Conservation (phyloP, 2,888 invertebrate genomes). For the Scaptodrosophila latifasciaeformis region DNA sequence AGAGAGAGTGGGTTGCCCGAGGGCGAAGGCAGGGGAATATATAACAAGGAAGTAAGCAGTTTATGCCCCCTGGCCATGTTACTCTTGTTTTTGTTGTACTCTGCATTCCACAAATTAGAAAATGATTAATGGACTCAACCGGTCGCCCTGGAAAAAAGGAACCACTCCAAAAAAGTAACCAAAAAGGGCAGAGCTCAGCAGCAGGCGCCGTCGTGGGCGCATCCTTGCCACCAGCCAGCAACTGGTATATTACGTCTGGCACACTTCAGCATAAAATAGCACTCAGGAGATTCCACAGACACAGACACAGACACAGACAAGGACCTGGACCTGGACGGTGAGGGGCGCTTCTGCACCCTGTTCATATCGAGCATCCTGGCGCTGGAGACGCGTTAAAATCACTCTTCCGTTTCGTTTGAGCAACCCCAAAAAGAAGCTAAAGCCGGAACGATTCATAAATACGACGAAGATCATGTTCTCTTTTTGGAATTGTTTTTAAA, state of each 20-base stretch:
- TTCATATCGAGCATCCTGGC: constrained; percentile 12
- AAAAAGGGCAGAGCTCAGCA: background rate
- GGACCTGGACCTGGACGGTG: background rate
- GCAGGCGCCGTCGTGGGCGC: constrained; percentile 42
- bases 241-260: constrained; percentile 57
- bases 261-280: constrained; percentile 72
- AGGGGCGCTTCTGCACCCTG: constrained; percentile 20
- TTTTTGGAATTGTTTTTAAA: too few relatives aligned
- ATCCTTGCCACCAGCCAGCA: constrained; percentile 39
- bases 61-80: background rate
- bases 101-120: constrained; percentile 75
- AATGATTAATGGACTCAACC: constrained; percentile 75
- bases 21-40: too few relatives aligned
- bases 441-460: too few relatives aligned
- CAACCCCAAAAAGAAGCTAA: constrained; percentile 30
- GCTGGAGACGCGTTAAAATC: constrained; percentile 55
- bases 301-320: background rate
- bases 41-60: constrained; percentile 9
- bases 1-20: background rate
- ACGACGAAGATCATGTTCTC: too few relatives aligned
- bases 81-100: too few relatives aligned
- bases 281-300: constrained; percentile 60
- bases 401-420: constrained; percentile 62
- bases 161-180: background rate
- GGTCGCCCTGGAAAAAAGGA: constrained; percentile 49